A percentile compares a stretch with the other conserved stretches of the same genome.
Evolutionary conservation across 1,140 invertebrate genomes (phyloP).

Genomic region (Drosophila ironensis): DNA sequence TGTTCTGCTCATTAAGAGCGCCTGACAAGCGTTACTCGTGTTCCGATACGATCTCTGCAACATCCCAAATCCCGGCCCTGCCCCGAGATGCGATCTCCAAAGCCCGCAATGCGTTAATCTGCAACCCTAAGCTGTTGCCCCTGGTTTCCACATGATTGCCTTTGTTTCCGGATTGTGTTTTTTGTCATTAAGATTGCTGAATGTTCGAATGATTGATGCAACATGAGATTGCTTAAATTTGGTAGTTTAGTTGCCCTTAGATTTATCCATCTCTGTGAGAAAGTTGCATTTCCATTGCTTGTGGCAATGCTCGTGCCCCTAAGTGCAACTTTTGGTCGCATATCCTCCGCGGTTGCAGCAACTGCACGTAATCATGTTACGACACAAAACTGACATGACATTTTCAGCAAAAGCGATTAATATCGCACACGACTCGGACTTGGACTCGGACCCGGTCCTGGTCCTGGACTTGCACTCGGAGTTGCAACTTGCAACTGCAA

Average conservation of each 20-base stretch:
- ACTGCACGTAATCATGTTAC: constrained; percentile 79
- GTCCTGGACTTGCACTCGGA: constrained; percentile 3
- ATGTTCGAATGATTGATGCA: constrained; percentile 9
- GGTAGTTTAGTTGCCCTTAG: not conserved
- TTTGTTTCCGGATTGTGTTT: constrained; percentile 32
- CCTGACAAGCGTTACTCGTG: constrained; percentile 60
- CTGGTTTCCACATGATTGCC: constrained; percentile 49
- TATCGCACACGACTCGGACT: constrained; percentile 71
- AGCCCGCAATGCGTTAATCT: constrained; percentile 35
- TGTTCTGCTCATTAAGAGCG: constrained; percentile 69
- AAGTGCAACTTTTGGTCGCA: constrained; percentile 28
- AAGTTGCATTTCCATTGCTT: not conserved
- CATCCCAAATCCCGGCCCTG: constrained; percentile 13
- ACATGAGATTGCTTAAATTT: not conserved
- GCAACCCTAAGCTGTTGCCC: constrained; percentile 8
- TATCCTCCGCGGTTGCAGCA: constrained; percentile 36
- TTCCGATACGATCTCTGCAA: constrained; percentile 56
- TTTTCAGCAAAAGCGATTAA: constrained; percentile 80
- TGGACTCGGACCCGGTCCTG: constrained; percentile 13
- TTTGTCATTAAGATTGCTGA: constrained; percentile 25
- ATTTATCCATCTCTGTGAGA: not conserved
- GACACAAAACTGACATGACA: constrained; percentile 80
- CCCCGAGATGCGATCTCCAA: constrained; percentile 20
- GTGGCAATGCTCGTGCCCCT: not conserved
- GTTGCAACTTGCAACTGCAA: not conserved